Evolutionary conservation across 2,113 vertebrate species (phyloP).

Genomic region (Emydura subglobosa): DNA sequence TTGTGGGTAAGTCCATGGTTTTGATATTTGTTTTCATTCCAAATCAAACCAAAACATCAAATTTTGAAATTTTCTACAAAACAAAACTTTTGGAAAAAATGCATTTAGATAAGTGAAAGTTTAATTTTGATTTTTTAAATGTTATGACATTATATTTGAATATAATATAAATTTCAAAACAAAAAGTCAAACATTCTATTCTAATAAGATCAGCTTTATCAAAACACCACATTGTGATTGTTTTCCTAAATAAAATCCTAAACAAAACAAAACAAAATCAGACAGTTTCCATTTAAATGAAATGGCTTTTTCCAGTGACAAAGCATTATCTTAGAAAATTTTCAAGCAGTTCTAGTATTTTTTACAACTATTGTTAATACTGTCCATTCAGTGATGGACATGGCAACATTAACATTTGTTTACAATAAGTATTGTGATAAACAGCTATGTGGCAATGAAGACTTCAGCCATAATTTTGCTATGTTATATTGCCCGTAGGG

Average conservation of each 20-base stretch:
- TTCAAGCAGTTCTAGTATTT: neutral
- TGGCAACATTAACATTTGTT: neutral
- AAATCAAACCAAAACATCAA: neutral
- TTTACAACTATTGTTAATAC: neutral
- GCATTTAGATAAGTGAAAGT: neutral
- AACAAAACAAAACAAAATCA: neutral
- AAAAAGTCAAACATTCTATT: neutral
- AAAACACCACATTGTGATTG: neutral
- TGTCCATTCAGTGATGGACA: neutral
- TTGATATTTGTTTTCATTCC: neutral
- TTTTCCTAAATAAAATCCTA: neutral
- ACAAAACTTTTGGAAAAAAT: neutral
- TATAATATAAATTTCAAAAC: neutral
- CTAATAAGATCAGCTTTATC: neutral
- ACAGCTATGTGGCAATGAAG: neutral
- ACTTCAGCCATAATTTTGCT: neutral
- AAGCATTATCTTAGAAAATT: neutral
- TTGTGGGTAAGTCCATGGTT: neutral
- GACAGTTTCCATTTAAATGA: neutral
- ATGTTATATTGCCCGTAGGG: neutral
- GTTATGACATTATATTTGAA: neutral
- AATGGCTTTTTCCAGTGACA: neutral
- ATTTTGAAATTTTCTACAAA: neutral
- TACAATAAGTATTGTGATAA: neutral
- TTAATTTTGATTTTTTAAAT: neutral